Evolutionary conservation across 2,888 invertebrate species (phyloP), one percentile per base, ranked within the genome.

Genomic region (Hirtodrosophila confusa): DNA sequence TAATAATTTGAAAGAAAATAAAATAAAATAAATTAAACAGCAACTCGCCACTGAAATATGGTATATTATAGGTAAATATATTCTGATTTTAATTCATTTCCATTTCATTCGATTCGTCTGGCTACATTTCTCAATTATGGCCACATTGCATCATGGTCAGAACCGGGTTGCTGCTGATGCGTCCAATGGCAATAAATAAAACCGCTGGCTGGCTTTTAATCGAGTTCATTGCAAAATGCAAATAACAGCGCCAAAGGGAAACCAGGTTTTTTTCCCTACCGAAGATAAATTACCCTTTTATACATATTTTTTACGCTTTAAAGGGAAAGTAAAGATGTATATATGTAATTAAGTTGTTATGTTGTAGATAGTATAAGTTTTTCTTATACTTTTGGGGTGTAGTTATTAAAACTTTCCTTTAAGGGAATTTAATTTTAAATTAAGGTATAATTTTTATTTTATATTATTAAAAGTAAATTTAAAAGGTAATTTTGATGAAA

Each of bases 111-210:
- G 5, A 40, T 41, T 27, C 24, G 2, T 29, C 12, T 40, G 23
- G 8, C 37, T 11, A 10, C 29, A 43, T 27, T 44, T 44, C 5
- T 6, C 36, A 11, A 47, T 57, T 51, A 39, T 53, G 29, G 17
- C 8, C 12, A 61, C 11, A 58, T 44, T 57, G 78, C 65, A 58
- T 40, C 51, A 49, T 47, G 51, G 23, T 45, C 48, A 41, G 29
- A 4, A 9, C 29, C 3, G 31, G 8, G 7, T 1, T 10, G 11
- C 12, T 9, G 33, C 47, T 23, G 39, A 6, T 10, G 53, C 40
- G 43, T 51, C 35, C 39, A 53, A 54, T 31, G 41, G 12, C 70
- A 55, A 73, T 68, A 74, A 74, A 77, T 63, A 73, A 77, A 73
- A 35, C 41, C 49, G 31, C n/a, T 29, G 40, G 51, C 31, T 11